Percentiles rank a stretch among this genome's conserved stretches.
Conservation (phyloP, 2,797 vertebrate genomes). For the Onychomys torridus region DNA sequence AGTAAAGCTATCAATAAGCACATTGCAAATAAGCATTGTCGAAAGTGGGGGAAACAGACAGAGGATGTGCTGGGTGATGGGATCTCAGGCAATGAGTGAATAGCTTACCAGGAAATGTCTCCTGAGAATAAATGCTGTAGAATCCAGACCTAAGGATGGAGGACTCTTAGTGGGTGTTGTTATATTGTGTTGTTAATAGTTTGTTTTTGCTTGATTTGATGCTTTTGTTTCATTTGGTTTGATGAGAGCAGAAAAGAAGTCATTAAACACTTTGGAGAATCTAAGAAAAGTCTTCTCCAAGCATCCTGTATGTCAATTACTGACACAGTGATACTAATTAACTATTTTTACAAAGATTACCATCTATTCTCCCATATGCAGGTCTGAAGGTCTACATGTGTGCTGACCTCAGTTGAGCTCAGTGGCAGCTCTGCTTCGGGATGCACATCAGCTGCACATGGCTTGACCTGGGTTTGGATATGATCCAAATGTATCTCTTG, state of each 20-base stretch:
- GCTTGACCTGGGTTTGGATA: background rate
- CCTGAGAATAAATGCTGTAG: background rate
- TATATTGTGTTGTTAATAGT: background rate
- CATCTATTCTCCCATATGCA: background rate
- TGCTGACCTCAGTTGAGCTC: background rate
- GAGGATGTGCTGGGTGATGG: conserved; percentile 56
- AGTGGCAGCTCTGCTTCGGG: background rate
- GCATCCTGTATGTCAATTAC: background rate
- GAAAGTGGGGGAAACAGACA: conserved; percentile 70
- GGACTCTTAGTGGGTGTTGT: background rate
- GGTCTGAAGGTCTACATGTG: background rate
- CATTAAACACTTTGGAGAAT: background rate
- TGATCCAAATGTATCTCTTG: background rate
- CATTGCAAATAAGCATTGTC: conserved; percentile 71
- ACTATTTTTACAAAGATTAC: background rate
- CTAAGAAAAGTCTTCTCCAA: background rate
- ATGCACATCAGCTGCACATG: background rate
- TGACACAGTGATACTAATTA: background rate
- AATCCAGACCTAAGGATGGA: background rate
- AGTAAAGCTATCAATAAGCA: conserved; percentile 82
- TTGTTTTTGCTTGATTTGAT: background rate
- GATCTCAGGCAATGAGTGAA: background rate
- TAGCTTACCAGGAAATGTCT: background rate
- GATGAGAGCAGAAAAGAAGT: background rate
- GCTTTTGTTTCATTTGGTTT: background rate